These are phyloP conservation scores for Harmothoe impar DNA, from an alignment of 2,888 invertebrate species.

Conservation along the genomic window DNA sequence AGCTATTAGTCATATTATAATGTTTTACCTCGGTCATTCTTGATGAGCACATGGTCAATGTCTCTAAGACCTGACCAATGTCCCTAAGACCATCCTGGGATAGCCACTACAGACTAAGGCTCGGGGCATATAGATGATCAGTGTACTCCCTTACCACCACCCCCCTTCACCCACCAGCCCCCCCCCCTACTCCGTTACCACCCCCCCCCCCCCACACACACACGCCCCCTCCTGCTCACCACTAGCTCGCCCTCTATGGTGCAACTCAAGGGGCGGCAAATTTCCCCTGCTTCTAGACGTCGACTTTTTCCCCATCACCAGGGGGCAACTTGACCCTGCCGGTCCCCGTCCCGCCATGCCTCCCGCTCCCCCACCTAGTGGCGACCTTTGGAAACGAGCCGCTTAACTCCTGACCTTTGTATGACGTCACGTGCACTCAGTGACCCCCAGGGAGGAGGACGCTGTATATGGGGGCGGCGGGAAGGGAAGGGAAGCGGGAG, in stretches of 20 bases:
- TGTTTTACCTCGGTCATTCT: too few species aligned
- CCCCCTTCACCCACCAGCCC: too few species aligned
- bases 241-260: too few species aligned
- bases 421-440: background rate
- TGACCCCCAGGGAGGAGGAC: background rate
- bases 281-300: background rate
- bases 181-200: too few species aligned
- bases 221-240: background rate
- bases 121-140: too few species aligned
- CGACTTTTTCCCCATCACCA: background rate
- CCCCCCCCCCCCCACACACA: background rate
- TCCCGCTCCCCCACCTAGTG: background rate
- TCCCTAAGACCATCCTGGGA: too few species aligned
- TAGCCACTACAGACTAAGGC: too few species aligned
- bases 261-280: background rate
- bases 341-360: background rate
- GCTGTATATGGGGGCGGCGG: background rate
- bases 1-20: too few species aligned
- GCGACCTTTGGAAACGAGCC: conserved; percentile 7
- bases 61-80: too few species aligned
- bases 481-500: background rate
- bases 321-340: conserved; percentile 17
- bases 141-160: too few species aligned
- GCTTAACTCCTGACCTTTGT: background rate
- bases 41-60: too few species aligned